Evolutionary conservation across 2,797 vertebrate species (phyloP).

Genomic region (Tinamus major): DNA sequence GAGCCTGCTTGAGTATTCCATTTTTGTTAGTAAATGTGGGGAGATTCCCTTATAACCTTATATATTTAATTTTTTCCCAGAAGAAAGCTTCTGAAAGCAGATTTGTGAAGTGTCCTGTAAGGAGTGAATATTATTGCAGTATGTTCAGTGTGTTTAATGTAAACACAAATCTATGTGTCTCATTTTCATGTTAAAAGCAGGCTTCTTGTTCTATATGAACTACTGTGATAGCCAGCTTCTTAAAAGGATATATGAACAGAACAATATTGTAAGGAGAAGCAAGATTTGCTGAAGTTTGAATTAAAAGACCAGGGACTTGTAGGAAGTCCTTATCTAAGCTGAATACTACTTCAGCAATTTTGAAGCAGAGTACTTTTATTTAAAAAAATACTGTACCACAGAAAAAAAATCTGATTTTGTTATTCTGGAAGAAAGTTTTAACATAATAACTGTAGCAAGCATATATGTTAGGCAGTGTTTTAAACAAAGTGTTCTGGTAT

Average conservation of each 20-base stretch:
- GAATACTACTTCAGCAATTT: background rate
- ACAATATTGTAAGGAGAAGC: background rate
- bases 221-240: background rate
- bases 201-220: background rate
- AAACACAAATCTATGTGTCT: background rate
- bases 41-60: background rate
- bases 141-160: rapidly evolving
- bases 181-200: background rate
- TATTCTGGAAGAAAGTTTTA: background rate
- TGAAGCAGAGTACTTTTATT: background rate
- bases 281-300: background rate
- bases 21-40: background rate
- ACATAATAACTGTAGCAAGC: background rate
- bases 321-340: background rate
- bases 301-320: background rate
- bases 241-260: background rate
- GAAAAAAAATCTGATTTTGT: background rate
- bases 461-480: background rate
- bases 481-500: background rate
- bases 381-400: background rate
- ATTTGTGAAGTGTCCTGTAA: too few species aligned
- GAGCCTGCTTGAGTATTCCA: background rate
- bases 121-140: background rate
- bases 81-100: background rate
- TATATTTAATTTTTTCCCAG: background rate